Evolutionary conservation across 2,888 invertebrate genomes (phyloP), one percentile per base, ranked within the genome.

Genomic region (Mechanitis messenoides): DNA sequence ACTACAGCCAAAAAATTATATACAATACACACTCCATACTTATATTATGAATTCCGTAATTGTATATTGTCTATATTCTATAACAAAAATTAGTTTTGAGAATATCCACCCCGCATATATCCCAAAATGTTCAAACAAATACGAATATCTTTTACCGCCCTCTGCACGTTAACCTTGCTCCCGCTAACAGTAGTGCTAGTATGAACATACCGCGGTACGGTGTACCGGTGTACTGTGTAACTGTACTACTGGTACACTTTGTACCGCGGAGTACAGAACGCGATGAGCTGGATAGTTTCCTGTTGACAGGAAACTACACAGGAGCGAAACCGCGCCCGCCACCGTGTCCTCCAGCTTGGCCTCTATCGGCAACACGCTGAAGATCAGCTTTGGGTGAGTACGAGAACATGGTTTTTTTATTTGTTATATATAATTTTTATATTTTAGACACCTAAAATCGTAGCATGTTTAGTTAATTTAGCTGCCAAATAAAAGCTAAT

Each of bases 371-470:
- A 95, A 95, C 69, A 94, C 95, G 61, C 92, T 97, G 66, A 96
- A 96, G 89, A 87, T 95, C 71, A 95, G 95, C 75, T 96, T 96
- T 80, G 95, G 95, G 96, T 96, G 91, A 86, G 87, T 68, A 31
- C 5, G 3, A 12, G 7, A 20, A 20, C 20, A 20, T 20, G 20
- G 20, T 20, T 20, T 20, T 20, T 20, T 20, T 20, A 20, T 20
- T 20, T 20, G 20, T 20, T 20, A 20, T 20, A 20, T 20, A 20
- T 20, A 20, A 20, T 20, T 20, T 20, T 20, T 20, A 20, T 35
- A 35, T 35, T 35, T 35, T 5, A 35, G 35, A 20, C 20, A 20
- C 20, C 20, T 20, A 20, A 20, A 38, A 7, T 38, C 9, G 0
- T 42, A 11, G 59, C 59, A 59, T 59, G 59, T 45, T 55, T 3